Evolutionary conservation across 2,797 vertebrate genomes (phyloP).

Genomic region (Melanotaenia maccullochi): DNA sequence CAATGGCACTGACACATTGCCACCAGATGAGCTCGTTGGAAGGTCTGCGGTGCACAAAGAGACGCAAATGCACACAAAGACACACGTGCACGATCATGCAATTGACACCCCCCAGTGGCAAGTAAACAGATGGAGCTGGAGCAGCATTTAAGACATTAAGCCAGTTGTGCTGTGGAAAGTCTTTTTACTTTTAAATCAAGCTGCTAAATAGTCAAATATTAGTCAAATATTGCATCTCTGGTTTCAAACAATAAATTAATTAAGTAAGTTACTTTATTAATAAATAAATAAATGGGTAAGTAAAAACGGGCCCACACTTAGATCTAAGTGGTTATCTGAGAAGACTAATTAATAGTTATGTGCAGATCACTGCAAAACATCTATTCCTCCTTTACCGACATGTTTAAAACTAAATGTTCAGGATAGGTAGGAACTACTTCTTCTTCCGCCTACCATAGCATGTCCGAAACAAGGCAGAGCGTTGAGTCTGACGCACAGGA

Average conservation of each 20-base stretch:
- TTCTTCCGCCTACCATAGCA: no score
- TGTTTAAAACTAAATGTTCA: no score
- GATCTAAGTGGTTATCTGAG: no score
- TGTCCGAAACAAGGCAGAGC: no score
- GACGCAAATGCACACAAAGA: constrained; percentile 12
- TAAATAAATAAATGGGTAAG: no score
- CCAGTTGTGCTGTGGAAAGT: constrained; percentile 15
- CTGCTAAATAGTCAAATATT: background rate
- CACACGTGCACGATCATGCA: constrained; percentile 8
- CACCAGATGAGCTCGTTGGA: constrained; percentile 73
- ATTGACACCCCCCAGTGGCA: constrained; percentile 35
- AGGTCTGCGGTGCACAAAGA: constrained; percentile 60
- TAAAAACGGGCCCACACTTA: no score
- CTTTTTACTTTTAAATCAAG: background rate
- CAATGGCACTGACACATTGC: constrained; percentile 78
- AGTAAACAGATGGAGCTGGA: constrained; percentile 64
- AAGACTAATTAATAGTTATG: no score
- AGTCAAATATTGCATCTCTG: background rate
- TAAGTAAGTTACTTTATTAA: no score
- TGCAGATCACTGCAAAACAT: no score
- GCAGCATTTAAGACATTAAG: constrained; percentile 23
- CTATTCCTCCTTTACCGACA: no score
- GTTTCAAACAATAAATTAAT: background rate
- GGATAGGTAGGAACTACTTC: no score
- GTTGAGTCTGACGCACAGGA: no score